These are phyloP conservation scores for Drosophila nr. perissopoda DNA, from an alignment of 2,888 invertebrate species.

Conservation along the genomic window DNA sequence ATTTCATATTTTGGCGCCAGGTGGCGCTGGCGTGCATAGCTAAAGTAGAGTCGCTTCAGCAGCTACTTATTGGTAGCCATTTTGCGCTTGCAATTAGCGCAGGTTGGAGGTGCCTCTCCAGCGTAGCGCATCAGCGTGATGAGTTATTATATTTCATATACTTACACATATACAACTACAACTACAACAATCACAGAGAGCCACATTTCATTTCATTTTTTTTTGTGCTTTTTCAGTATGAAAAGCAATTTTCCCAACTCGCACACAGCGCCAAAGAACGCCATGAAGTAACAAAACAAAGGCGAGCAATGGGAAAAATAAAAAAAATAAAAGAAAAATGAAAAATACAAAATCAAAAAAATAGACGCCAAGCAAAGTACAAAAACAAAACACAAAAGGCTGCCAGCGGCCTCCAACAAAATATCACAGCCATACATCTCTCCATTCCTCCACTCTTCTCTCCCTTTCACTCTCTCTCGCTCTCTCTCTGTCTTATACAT, in stretches of 20 bases:
- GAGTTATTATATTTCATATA: constrained; percentile 67
- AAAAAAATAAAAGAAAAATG: constrained; percentile 20
- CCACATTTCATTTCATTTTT: constrained; percentile 62
- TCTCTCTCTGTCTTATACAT: neutral
- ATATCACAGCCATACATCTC: constrained; percentile 3
- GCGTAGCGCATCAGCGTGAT: constrained; percentile 50
- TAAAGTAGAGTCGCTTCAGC: constrained; percentile 13
- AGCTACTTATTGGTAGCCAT: constrained; percentile 44
- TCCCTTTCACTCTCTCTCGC: neutral
- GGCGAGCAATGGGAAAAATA: constrained; percentile 48
- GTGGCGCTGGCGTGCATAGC: constrained; percentile 39
- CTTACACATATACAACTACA: constrained; percentile 17
- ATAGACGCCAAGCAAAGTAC: constrained; percentile 59
- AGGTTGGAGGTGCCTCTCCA: constrained; percentile 35
- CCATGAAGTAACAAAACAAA: constrained; percentile 67
- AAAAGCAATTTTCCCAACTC: constrained; percentile 69
- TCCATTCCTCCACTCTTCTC: constrained; percentile 20
- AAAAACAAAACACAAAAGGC: constrained; percentile 64
- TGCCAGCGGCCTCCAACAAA: constrained; percentile 35
- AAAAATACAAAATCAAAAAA: constrained; percentile 34
- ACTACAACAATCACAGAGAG: constrained; percentile 17
- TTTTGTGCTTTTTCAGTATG: constrained; percentile 17
- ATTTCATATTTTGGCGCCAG: constrained; percentile 41
- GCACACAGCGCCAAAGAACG: constrained; percentile 50
- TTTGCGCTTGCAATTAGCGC: constrained; percentile 52